Base-by-base conservation (phyloP, 2,797 vertebrate genomes). In the Betta splendens region DNA sequence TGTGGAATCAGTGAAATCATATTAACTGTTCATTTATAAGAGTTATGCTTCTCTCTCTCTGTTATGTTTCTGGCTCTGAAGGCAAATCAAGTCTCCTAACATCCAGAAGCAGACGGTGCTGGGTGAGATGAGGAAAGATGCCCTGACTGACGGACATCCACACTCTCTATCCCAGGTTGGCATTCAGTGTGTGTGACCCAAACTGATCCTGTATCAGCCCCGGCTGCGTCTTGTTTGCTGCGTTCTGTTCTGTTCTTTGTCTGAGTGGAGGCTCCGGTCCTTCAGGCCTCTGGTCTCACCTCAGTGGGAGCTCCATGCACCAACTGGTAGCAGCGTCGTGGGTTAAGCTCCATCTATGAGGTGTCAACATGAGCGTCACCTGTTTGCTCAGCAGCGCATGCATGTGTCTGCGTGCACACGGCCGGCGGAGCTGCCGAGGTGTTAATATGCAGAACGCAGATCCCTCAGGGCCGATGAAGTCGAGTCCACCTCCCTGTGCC, bases 91-190 rank as follows among this genome's bases (percentile, higher is more conserved):
- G 64, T 86, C 84, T 53, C 88, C 89, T 7, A 86, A 82, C 69
- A 76, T 90, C 73, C 89, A 86, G 77, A 89, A 88, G 79, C 89
- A 89, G 69, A 77, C 35, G 16, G 43, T 87, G 39, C 56, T 69
- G 1, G 58, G 57, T 45, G 87, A 89, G 64, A 65, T 81, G 72
- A 87, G 81, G 76, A 87, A 76, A 66, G 88, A 89, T 26, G 56
- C 18, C 23, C 35, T 81, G 42, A 57, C 51, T 16, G 89, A 91
- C 18, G 85, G 86, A 85, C 82, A 87, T 51, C 83, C 85, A 7
- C 87, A 90, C 68, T 88, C 88, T 53, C 69, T 88, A 55, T 80
- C 88, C 0, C 89, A 91, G 89, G 89, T 91, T 62, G 67, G 86
- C n/a, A n/a, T n/a, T n/a, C n/a, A 58, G 63, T 68, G 21, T 25